These are phyloP conservation scores for Sibirionetta formosa DNA, from an alignment of 2,797 vertebrate species.

Conservation along the genomic window DNA sequence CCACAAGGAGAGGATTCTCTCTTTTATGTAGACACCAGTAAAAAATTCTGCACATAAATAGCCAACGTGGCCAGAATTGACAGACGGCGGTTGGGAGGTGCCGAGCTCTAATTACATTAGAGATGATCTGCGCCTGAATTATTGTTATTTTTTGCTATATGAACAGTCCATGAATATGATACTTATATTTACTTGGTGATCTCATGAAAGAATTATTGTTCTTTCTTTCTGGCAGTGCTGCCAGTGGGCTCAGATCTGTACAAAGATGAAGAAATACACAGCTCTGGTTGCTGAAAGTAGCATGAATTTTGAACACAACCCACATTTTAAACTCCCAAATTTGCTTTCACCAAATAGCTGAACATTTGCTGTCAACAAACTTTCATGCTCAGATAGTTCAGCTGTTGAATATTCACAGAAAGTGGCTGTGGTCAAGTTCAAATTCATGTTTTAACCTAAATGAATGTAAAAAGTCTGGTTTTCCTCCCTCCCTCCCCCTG, in stretches of 20 bases:
- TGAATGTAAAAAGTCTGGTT: neutral
- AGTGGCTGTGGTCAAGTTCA: neutral
- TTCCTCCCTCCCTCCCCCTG: neutral
- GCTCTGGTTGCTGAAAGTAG: neutral
- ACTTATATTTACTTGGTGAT: conserved; percentile 53
- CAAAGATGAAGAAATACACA: neutral
- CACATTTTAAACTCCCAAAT: neutral
- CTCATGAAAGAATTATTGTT: conserved; percentile 67
- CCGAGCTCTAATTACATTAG: neutral
- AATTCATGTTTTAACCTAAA: conserved; percentile 11
- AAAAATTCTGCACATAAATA: conserved; percentile 9
- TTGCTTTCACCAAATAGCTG: conserved; percentile 26
- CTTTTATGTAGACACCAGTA: neutral
- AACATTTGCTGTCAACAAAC: conserved; percentile 13
- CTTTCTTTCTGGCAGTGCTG: conserved; percentile 9
- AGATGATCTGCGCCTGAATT: conserved; percentile 11
- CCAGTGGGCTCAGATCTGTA: neutral
- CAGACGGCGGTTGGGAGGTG: neutral
- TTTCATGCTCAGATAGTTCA: neutral
- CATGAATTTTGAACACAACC: conserved; percentile 6
- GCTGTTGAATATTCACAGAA: conserved; percentile 38
- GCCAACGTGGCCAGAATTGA: neutral
- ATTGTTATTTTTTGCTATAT: conserved; percentile 59
- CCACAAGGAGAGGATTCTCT: neutral
- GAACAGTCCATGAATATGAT: conserved; percentile 33